Percentiles rank a stretch among this genome's conserved stretches.
These are phyloP conservation scores for Adelphocoris suturalis DNA, from an alignment of 2,888 invertebrate genomes.

Conservation along the genomic window DNA sequence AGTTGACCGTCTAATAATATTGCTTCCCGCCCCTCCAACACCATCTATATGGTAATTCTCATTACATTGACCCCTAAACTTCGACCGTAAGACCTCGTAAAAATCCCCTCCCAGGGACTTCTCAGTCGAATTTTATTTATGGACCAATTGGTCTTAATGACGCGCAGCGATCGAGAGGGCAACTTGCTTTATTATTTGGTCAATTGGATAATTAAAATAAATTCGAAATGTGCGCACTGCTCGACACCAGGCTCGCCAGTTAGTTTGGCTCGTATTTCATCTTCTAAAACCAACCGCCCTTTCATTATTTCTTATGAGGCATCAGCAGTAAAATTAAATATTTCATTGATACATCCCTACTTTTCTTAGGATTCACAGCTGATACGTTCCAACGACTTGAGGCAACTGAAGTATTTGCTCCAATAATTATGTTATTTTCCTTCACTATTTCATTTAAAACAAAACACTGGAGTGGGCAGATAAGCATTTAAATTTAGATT, in stretches of 20 bases:
- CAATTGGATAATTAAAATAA: slow-evolving; percentile 49
- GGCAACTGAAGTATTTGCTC: too few relatives aligned
- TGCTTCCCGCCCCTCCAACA: slow-evolving; percentile 23
- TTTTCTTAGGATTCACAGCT: too few relatives aligned
- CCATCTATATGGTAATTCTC: slow-evolving; percentile 68
- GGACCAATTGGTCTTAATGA: slow-evolving; percentile 44
- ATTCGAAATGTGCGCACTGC: slow-evolving; percentile 29
- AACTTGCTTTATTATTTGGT: slow-evolving; percentile 49
- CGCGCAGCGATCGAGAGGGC: slow-evolving; percentile 18
- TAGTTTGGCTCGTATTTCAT: not conserved
- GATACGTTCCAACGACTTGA: too few relatives aligned
- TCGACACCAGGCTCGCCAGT: not conserved
- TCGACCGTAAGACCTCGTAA: slow-evolving; percentile 42
- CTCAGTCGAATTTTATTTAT: slow-evolving; percentile 33
- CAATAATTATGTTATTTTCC: too few relatives aligned
- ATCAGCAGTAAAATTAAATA: not conserved
- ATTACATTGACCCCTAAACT: slow-evolving; percentile 54
- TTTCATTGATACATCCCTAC: not conserved
- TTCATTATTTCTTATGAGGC: not conserved
- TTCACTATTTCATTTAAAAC: too few relatives aligned
- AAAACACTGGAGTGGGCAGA: too few relatives aligned
- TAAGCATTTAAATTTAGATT: too few relatives aligned
- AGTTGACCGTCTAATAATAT: slow-evolving; percentile 65
- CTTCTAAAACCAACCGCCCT: not conserved
- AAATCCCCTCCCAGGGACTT: slow-evolving; percentile 15